phyloP scores from a whole-genome alignment of 1,140 invertebrate species.

The Coenobita brevimanus region DNA sequence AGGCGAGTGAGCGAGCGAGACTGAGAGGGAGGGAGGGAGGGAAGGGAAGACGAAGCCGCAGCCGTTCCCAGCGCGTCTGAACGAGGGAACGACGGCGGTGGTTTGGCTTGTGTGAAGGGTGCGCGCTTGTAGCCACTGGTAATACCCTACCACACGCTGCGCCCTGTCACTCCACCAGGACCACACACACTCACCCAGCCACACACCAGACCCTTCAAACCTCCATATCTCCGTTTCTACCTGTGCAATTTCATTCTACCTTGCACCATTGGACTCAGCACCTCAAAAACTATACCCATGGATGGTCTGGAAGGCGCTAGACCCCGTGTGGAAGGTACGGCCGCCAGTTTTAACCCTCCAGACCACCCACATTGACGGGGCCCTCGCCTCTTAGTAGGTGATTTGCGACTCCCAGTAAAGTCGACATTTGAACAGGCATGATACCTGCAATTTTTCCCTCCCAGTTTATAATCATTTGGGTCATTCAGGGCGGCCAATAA shows the following conservation, averaged over 20 bases:
- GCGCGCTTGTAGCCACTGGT: constrained; percentile 67
- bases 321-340: background rate
- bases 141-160: constrained; percentile 61
- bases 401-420: constrained; percentile 65
- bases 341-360: background rate
- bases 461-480: constrained; percentile 61
- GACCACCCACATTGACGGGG: constrained; percentile 65
- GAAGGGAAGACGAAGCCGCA: constrained; percentile 41
- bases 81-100: background rate
- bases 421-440: constrained; percentile 63
- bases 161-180: constrained; percentile 67
- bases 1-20: background rate
- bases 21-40: background rate
- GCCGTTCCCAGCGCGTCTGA: background rate
- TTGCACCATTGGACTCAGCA: constrained; percentile 5
- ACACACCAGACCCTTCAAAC: constrained; percentile 28
- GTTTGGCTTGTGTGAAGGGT: constrained; percentile 61
- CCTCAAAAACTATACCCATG: constrained; percentile 27
- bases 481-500: constrained; percentile 23
- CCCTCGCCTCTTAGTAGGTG: constrained; percentile 59
- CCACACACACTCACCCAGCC: constrained; percentile 60
- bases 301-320: background rate
- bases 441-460: constrained; percentile 67
- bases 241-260: background rate
- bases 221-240: constrained; percentile 34